A percentile compares a stretch with the other conserved stretches of the same genome.
Conservation (phyloP, 2,888 invertebrate species). For the Tetheella fluctuosa region DNA sequence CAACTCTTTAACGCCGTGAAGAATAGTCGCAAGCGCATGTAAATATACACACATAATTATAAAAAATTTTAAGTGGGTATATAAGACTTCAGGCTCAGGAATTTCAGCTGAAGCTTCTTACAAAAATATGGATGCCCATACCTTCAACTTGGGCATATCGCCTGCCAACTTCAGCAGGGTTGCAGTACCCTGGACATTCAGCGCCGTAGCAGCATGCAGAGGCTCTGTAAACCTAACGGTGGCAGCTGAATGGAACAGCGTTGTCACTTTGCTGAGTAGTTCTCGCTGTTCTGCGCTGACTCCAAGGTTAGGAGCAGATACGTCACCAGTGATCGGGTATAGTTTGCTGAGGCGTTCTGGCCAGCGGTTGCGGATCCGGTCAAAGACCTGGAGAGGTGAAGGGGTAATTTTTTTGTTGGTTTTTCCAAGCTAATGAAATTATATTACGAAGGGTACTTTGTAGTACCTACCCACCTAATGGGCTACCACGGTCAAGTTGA, state of each 20-base stretch:
- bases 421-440: no score
- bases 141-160: constrained; percentile 90
- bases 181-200: constrained; percentile 96
- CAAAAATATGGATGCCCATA: constrained; percentile 39
- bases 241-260: constrained; percentile 98
- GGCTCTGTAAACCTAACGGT: constrained; percentile 98
- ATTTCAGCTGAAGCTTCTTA: no score
- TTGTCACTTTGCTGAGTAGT: constrained; percentile 88
- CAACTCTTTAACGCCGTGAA: no score
- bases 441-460: no score
- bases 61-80: no score
- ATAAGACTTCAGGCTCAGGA: no score
- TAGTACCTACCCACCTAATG: no score
- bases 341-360: constrained; percentile 88
- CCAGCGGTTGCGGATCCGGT: constrained; percentile 85
- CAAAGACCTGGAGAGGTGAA: constrained; percentile 87
- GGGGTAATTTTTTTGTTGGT: no score
- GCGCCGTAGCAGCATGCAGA: constrained; percentile 92
- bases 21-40: no score
- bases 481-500: no score
- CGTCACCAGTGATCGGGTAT: constrained; percentile 89
- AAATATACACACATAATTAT: no score
- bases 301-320: constrained; percentile 88
- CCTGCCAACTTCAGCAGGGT: constrained; percentile 92
- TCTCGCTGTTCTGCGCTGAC: constrained; percentile 86